Percentiles rank a stretch among this genome's conserved stretches.
Conservation (phyloP, 2,113 vertebrate genomes). For the Lampris megalopsis region DNA sequence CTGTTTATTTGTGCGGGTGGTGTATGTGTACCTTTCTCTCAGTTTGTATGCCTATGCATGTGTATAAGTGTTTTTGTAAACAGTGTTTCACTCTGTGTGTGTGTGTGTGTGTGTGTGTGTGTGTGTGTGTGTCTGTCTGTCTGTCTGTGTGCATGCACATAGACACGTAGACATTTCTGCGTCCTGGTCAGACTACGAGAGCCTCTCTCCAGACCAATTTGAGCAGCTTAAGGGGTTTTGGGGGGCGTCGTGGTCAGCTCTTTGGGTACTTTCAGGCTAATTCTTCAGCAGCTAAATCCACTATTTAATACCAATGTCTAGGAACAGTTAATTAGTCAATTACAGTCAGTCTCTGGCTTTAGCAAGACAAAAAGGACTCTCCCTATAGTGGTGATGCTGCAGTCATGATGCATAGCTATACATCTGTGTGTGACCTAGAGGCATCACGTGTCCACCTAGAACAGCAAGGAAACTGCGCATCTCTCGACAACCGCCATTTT, state of each 20-base stretch:
- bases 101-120: conserved; percentile 14
- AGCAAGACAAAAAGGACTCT: conserved; percentile 66
- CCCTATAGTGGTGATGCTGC: conserved; percentile 5
- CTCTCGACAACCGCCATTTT: too few relatives aligned
- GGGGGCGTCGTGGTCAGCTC: conserved; percentile 39
- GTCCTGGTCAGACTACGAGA: conserved; percentile 57
- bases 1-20: too few relatives aligned
- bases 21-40: not conserved
- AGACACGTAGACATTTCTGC: not conserved
- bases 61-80: conserved; percentile 8
- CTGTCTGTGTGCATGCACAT: not conserved
- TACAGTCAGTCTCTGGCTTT: conserved; percentile 15
- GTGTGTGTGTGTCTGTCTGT: not conserved
- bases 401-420: too few relatives aligned
- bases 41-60: conserved; percentile 1
- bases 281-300: conserved; percentile 72
- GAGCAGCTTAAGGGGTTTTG: conserved; percentile 68
- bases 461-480: too few relatives aligned
- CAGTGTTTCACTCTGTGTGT: not conserved
- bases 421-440: too few relatives aligned
- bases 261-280: conserved; percentile 60
- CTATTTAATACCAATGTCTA: conserved; percentile 70
- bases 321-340: conserved; percentile 35
- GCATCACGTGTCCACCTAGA: too few relatives aligned
- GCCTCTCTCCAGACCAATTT: conserved; percentile 66